Evolutionary conservation across 2,888 invertebrate genomes (phyloP).

Genomic region (Drosophila silvestris): DNA sequence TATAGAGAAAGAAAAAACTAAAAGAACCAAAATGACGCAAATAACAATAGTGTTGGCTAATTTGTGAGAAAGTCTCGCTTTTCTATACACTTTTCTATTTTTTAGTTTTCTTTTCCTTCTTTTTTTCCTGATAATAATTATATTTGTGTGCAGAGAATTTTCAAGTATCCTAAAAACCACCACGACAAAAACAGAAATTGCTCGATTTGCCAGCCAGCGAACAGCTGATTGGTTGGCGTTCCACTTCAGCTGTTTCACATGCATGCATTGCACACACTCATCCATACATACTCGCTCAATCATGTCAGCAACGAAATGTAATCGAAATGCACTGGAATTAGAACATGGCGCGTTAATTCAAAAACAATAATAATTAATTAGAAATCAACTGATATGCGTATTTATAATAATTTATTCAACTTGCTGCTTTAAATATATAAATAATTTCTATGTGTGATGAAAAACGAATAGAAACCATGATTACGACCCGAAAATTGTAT

Average conservation of each 20-base stretch:
- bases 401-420: slow-evolving; percentile 37
- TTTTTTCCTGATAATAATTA: not conserved
- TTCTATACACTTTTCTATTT: not conserved
- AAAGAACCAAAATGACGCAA: slow-evolving; percentile 72
- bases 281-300: not conserved
- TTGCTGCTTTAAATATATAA: slow-evolving; percentile 18
- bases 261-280: not conserved
- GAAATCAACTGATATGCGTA: not conserved
- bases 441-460: slow-evolving; percentile 22
- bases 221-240: slow-evolving; percentile 52
- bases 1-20: slow-evolving; percentile 66
- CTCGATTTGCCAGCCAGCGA: slow-evolving; percentile 43
- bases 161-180: slow-evolving; percentile 59
- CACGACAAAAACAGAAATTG: slow-evolving; percentile 60
- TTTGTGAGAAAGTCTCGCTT: slow-evolving; percentile 19
- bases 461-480: slow-evolving; percentile 17
- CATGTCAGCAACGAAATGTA: slow-evolving; percentile 3
- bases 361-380: not conserved
- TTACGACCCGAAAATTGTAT: not conserved
- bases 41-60: slow-evolving; percentile 37
- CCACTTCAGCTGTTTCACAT: slow-evolving; percentile 16
- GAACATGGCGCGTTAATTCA: slow-evolving; percentile 23
- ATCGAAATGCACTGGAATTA: slow-evolving; percentile 23
- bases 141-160: slow-evolving; percentile 38
- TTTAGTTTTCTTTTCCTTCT: slow-evolving; percentile 6